Evolutionary conservation across 2,888 invertebrate species (phyloP), one percentile per base, ranked within the genome.

Genomic region (Linnaemya tessellans): DNA sequence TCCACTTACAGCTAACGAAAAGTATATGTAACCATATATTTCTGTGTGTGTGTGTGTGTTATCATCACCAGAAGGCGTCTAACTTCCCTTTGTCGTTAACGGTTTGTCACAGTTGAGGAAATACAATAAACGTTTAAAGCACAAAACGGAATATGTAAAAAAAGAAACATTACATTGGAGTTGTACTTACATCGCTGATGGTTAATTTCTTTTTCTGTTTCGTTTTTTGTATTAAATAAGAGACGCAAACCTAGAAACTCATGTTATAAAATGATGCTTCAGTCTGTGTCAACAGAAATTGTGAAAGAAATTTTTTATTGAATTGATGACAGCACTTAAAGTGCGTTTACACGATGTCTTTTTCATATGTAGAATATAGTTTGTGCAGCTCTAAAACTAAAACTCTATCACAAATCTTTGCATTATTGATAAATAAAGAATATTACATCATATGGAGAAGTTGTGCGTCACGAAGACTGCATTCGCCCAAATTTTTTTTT

Each of bases 21-120:
- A n/a, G 51, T 4, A 35, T 1, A 30, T 25, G 15, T 64, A 51
- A 3, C 7, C n/a, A 73, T 35, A 11, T 49, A 10, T 5, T 10
- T 18, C 13, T 38, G 3, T 65, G 8, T 67, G 20, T 51, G 0
- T 30, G 35, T 15, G 46, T 49, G 67, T 54, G 74, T 80, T 70
- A 79, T 79, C 83, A 83, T 83, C 86, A 86, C 86, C 82, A 83
- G 80, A 83, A 83, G 86, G 86, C 86, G 86, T 86, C 86, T 83
- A 86, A 86, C 86, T 83, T 86, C 86, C 86, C 86, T 83, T 86
- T 86, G 83, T 83, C 86, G 86, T 86, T 83, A 86, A 86, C 83
- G 86, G 83, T 80, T 86, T 86, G 82, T 83, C 86, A 86, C 85
- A 85, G 81, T 85, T 82, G 82, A 85, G 82, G 71, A 85, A 85